Percentiles rank a stretch among this genome's conserved stretches.
phyloP scores from a whole-genome alignment of 2,888 invertebrate species.

The Tachina grossa region DNA sequence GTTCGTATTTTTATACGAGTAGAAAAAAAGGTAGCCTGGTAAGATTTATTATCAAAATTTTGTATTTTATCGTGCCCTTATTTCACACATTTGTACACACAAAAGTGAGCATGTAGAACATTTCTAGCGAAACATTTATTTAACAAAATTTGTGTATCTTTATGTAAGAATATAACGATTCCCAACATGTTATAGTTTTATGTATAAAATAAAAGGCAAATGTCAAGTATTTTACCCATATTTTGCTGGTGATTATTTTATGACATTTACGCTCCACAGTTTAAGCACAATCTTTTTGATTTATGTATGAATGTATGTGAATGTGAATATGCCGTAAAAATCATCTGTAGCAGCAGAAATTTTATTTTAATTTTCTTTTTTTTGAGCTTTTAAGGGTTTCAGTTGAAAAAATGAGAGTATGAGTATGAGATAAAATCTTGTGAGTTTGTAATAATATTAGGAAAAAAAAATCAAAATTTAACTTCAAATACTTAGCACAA shows the following conservation, averaged over 20 bases:
- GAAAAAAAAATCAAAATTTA: no score
- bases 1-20: no score
- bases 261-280: not conserved
- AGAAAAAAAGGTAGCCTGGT: no score
- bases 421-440: no score
- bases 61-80: not conserved
- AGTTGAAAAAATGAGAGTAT: no score
- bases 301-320: not conserved
- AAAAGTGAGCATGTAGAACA: not conserved
- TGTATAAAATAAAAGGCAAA: conserved; percentile 57
- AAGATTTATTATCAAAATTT: no score
- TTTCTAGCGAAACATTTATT: not conserved
- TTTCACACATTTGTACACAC: not conserved
- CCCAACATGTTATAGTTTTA: conserved; percentile 28
- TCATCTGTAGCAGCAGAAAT: no score
- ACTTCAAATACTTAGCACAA: no score
- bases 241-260: conserved; percentile 61
- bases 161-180: conserved; percentile 7
- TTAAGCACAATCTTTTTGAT: not conserved
- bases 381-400: no score
- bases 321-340: no score
- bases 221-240: conserved; percentile 66
- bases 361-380: no score
- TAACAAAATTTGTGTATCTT: not conserved
- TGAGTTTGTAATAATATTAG: no score